phyloP scores from a whole-genome alignment of 1,140 invertebrate species.

The Sarcophaga bullata region DNA sequence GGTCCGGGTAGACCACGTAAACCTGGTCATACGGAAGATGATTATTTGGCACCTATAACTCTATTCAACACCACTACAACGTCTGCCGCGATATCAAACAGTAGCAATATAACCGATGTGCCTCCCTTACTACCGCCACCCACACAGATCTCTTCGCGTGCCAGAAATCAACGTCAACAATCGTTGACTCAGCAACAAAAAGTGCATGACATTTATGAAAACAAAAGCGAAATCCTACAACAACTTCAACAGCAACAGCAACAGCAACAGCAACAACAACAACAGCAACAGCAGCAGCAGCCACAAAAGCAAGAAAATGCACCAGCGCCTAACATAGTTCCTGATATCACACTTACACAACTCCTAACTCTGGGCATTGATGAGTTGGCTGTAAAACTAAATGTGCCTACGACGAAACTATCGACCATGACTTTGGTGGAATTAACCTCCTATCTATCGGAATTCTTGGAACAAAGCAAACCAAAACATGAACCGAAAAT shows the following conservation, averaged over 20 bases:
- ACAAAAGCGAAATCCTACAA: slow-evolving; percentile 61
- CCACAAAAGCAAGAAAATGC: slow-evolving; percentile 52
- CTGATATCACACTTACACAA: slow-evolving; percentile 83
- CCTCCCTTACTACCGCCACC: slow-evolving; percentile 60
- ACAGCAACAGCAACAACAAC: slow-evolving; percentile 54
- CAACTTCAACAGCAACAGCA: slow-evolving; percentile 53
- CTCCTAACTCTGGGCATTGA: slow-evolving; percentile 82
- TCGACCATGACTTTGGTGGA: slow-evolving; percentile 86
- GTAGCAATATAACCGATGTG: slow-evolving; percentile 56
- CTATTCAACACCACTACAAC: not conserved
- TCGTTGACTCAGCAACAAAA: slow-evolving; percentile 50
- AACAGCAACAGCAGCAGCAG: slow-evolving; percentile 60
- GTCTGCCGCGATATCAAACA: slow-evolving; percentile 45
- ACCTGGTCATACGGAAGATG: slow-evolving; percentile 69
- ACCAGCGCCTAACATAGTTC: slow-evolving; percentile 58
- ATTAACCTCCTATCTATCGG: slow-evolving; percentile 80
- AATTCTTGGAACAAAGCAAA: slow-evolving; percentile 70
- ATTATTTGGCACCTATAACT: slow-evolving; percentile 72
- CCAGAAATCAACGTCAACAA: slow-evolving; percentile 53
- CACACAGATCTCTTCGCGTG: slow-evolving; percentile 51
- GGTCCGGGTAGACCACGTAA: slow-evolving; percentile 67
- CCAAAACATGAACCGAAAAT: slow-evolving; percentile 39
- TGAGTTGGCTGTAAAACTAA: slow-evolving; percentile 78
- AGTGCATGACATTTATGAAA: slow-evolving; percentile 60
- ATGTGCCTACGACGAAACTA: slow-evolving; percentile 79